A percentile compares a stretch with the other conserved stretches of the same genome.
phyloP scores from a whole-genome alignment of 2,797 vertebrate genomes.

The Eulemur mongoz region DNA sequence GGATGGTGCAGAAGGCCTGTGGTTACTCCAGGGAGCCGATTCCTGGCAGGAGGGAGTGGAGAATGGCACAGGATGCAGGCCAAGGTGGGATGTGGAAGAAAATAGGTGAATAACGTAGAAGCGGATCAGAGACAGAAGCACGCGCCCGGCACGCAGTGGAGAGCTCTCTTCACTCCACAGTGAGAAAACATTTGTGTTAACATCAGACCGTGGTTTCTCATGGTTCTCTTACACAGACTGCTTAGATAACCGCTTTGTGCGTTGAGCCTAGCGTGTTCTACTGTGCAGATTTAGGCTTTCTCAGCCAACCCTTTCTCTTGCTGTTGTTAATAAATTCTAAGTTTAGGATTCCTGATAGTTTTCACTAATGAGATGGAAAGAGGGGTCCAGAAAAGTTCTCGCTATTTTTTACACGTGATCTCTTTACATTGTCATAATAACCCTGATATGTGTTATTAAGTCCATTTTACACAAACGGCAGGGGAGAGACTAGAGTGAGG shows the following conservation, averaged over 20 bases:
- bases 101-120: accelerated
- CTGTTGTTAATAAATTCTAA: neutral
- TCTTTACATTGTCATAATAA: neutral
- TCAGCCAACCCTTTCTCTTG: neutral
- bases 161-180: accelerated
- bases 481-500: neutral
- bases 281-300: neutral
- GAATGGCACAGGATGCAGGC: accelerated
- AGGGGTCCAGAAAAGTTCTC: neutral
- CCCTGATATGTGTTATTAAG: neutral
- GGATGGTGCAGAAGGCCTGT: too few relatives aligned
- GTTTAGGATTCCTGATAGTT: neutral
- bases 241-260: neutral
- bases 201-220: accelerated
- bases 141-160: accelerated
- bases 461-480: neutral
- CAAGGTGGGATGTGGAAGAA: neutral
- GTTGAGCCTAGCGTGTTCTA: neutral
- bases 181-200: accelerated
- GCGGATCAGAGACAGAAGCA: accelerated
- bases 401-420: neutral
- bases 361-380: neutral
- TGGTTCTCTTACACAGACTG: accelerated
- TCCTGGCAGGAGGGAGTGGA: neutral
- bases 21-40: neutral